A percentile compares a stretch with the other conserved stretches of the same genome.
phyloP scores from a whole-genome alignment of 2,888 invertebrate genomes.

The Listrodromus nycthemerus region DNA sequence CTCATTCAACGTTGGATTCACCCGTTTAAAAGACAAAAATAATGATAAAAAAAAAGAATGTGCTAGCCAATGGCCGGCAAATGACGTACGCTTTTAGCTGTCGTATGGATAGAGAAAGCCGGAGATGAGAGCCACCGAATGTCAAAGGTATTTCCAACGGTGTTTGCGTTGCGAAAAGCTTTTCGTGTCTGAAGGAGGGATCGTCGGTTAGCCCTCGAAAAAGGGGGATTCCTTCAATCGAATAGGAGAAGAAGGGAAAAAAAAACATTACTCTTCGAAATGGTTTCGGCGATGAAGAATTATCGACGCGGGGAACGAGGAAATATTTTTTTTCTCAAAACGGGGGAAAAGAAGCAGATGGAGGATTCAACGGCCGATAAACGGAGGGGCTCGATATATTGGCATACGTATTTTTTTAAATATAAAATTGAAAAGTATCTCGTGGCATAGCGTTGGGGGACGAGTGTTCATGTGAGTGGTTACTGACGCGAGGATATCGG shows the following conservation, averaged over 20 bases:
- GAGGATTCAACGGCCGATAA: conserved; percentile 33
- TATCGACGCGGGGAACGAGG: background rate
- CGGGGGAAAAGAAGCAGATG: conserved; percentile 1
- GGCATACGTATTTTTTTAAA: background rate
- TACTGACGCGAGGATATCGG: no score
- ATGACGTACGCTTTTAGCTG: background rate
- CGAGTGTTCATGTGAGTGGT: no score
- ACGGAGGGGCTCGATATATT: background rate
- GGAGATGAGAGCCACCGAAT: background rate
- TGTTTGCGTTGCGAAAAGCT: conserved; percentile 5
- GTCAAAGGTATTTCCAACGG: conserved; percentile 6
- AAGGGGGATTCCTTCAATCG: background rate
- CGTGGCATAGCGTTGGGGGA: no score
- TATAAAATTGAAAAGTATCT: background rate
- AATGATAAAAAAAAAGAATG: background rate
- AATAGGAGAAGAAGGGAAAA: background rate
- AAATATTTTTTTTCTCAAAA: background rate
- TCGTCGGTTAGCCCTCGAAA: background rate
- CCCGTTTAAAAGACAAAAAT: background rate
- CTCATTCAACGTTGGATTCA: background rate
- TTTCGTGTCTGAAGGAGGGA: conserved; percentile 2
- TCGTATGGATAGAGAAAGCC: background rate
- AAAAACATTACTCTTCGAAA: conserved; percentile 8
- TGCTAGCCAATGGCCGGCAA: background rate
- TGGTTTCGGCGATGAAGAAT: conserved; percentile 2